Base-by-base conservation (phyloP, 2,888 invertebrate genomes). In the Harpalus rufipes region DNA sequence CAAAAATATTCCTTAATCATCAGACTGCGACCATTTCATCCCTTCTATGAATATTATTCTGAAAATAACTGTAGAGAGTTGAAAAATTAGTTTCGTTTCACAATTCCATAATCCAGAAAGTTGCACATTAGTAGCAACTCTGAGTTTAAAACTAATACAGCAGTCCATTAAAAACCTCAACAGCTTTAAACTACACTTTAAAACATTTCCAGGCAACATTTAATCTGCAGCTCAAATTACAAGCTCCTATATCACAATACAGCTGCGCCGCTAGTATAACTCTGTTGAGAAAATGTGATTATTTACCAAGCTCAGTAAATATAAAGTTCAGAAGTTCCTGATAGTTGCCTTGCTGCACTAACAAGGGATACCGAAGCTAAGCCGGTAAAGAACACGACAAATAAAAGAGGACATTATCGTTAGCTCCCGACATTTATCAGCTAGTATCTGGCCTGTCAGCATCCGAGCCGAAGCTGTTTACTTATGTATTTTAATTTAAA, bases 401-500 rank as follows among this genome's bases (percentile, higher is more conserved):
- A 63, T 63, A 63, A 63, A 63, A 68, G 39, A 68, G 14, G 16
- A 74, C 44, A 44, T 74, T 74, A 44, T 74, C 72, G 18, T 74
- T 68, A 68, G 32, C 32, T 39, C 32, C 68, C 32, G 25, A 68
- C 68, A 68, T 68, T 74, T 44, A 44, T 74, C 72, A 74, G 44
- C 41, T 74, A 68, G 72, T 44, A 44, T 74, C 72, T 32, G 32
- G 61, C 16, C n/a, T 32, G 79, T 18, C 78, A 78, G 78, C 32
- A 32, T n/a, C 51, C 56, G 51, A 56, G 7, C 58, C 8, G 25
- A 58, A 59, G 25, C 32, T 79, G 79, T 61, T 79, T 79, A 79
- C 79, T 79, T 79, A 79, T 79, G 79, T 79, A 79, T 79, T 79
- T 58, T 79, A 59, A 79, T 79, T 79, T 79, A 79, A 79, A 79